Evolutionary conservation across 2,888 invertebrate genomes (phyloP), one percentile per base, ranked within the genome.

Genomic region (Papilio elwesi): DNA sequence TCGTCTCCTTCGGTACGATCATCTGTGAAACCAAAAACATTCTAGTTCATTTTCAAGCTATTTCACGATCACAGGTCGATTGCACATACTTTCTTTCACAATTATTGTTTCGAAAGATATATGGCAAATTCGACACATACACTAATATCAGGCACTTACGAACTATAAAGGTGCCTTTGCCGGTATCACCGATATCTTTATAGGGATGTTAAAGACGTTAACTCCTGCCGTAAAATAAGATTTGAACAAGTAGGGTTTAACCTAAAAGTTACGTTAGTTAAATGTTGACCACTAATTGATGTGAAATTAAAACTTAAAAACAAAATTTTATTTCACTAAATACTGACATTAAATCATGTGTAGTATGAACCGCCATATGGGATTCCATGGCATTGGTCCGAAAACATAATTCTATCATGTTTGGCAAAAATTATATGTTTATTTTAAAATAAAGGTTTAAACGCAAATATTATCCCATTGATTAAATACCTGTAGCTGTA

Each of bases 361-460:
- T 91, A 91, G 90, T 87, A 87, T 89, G 90, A 92, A 93, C 93
- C 93, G 93, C 93, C 93, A 93, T 93, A 93, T 93, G 93, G 93
- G 92, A 92, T 91, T 93, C 93, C 91, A 93, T 92, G 91, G 93
- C 91, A 90, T 92, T 91, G 89, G 92, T 91, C 90, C 89, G 89
- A 91, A 90, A 90, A 90, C 89, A 90, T 86, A 86, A 89, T 86
- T 90, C 84, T 82, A 87, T 83, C 87, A 87, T 88, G 89, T 90
- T 90, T 86, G 84, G 83, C 84, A 79, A 82, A 85, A 88, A 87
- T 26, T 51, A 86, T 87, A 86, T 80, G 75, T 70, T 64, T 78
- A 77, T 83, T 76, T 80, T 78, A 73, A 55, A 68, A 55, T 62
- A 73, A 79, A 77, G 76, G 76, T 78, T 85, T 81, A 80, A 79